Evolutionary conservation across 2,888 invertebrate species (phyloP).

Genomic region (Pandemis corylana): DNA sequence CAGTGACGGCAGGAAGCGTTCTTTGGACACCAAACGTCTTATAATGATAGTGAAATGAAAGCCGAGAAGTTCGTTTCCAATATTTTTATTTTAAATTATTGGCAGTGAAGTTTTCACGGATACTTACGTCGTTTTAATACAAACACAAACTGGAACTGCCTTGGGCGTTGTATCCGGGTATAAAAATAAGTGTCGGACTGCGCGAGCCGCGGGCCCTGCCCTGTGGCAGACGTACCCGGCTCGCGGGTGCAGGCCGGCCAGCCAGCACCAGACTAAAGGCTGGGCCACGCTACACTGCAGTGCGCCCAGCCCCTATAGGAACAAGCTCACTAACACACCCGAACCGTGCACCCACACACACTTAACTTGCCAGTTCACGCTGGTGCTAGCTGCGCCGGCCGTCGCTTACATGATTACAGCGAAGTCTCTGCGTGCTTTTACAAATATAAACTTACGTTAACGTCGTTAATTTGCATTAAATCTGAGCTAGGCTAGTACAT

Average conservation of each 20-base stretch:
- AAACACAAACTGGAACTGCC: constrained; percentile 75
- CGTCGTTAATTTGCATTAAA: constrained; percentile 13
- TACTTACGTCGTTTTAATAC: constrained; percentile 64
- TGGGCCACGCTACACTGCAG: neutral
- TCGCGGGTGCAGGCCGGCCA: neutral
- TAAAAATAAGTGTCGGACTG: constrained; percentile 62
- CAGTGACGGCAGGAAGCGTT: too few species aligned
- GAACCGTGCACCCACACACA: too few species aligned
- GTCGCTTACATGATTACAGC: constrained; percentile 16
- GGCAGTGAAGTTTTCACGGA: constrained; percentile 83
- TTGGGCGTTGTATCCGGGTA: constrained; percentile 60
- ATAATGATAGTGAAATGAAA: constrained; percentile 15
- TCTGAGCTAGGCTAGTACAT: neutral
- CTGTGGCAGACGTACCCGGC: neutral
- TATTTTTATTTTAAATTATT: constrained; percentile 85
- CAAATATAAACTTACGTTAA: constrained; percentile 39
- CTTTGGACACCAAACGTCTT: too few species aligned
- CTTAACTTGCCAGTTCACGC: too few species aligned
- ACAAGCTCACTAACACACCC: neutral
- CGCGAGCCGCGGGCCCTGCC: constrained; percentile 7
- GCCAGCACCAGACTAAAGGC: neutral
- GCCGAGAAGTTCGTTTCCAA: constrained; percentile 67
- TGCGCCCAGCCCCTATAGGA: neutral
- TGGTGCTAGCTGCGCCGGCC: neutral
- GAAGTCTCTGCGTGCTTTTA: constrained; percentile 25